Evolutionary conservation across 1,140 invertebrate genomes (phyloP).

Genomic region (Formica exsecta): DNA sequence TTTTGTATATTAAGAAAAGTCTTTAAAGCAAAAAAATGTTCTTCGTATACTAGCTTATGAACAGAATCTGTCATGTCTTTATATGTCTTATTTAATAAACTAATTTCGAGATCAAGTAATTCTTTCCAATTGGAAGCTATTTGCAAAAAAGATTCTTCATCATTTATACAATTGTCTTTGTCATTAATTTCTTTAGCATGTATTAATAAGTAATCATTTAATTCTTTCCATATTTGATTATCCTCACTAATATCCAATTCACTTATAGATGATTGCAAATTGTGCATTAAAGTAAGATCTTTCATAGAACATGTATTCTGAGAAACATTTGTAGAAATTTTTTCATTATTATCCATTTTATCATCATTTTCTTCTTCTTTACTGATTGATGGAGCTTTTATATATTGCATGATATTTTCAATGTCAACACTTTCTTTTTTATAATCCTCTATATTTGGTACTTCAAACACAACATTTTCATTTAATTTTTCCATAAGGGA

Average conservation of each 20-base stretch:
- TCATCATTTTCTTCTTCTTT: conserved; percentile 30
- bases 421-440: conserved; percentile 49
- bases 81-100: conserved; percentile 67
- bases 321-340: neutral
- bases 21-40: conserved; percentile 75
- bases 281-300: neutral
- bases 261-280: neutral
- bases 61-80: conserved; percentile 68
- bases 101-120: conserved; percentile 80
- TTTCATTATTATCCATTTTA: neutral
- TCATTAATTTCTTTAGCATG: conserved; percentile 2
- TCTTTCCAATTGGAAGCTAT: conserved; percentile 79
- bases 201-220: conserved; percentile 18
- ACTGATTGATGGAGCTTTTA: conserved; percentile 47
- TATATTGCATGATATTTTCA: conserved; percentile 52
- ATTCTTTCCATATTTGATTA: conserved; percentile 33
- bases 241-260: conserved; percentile 2
- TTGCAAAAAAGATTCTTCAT: conserved; percentile 52
- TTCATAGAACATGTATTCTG: conserved; percentile 17
- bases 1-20: conserved; percentile 80
- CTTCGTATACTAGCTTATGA: conserved; percentile 65
- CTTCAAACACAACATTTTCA: conserved; percentile 64
- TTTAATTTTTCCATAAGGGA: conserved; percentile 75
- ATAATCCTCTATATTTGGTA: conserved; percentile 60
- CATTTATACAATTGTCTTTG: conserved; percentile 4